Percentiles rank a stretch among this genome's conserved stretches.
Evolutionary conservation across 2,888 invertebrate genomes (phyloP).

Genomic region (Pardosa pseudoannulata): DNA sequence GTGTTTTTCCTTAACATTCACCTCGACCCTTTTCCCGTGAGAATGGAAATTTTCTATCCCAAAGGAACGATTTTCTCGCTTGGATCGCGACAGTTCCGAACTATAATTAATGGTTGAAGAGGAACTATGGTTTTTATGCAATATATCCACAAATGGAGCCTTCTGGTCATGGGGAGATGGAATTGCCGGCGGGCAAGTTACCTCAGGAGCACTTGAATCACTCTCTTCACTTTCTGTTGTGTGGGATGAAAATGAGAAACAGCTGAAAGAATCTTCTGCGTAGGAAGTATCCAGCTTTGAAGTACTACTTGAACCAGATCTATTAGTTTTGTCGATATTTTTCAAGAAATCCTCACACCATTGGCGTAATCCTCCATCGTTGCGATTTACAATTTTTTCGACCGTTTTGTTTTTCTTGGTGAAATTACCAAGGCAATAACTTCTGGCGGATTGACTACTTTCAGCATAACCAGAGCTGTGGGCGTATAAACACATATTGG

Average conservation of each 20-base stretch:
- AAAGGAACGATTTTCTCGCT: not conserved
- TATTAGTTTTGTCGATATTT: not conserved
- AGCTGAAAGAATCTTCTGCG: not conserved
- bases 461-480: too few species aligned
- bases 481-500: too few species aligned
- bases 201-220: not conserved
- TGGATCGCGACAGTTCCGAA: too few species aligned
- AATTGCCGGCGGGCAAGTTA: too few species aligned
- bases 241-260: not conserved
- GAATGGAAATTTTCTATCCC: not conserved
- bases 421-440: too few species aligned
- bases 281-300: not conserved
- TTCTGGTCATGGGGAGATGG: too few species aligned
- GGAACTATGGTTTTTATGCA: too few species aligned
- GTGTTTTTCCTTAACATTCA: not conserved
- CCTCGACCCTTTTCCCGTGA: not conserved
- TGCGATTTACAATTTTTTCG: too few species aligned
- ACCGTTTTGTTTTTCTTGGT: too few species aligned
- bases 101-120: too few species aligned
- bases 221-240: not conserved
- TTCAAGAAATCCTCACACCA: not conserved
- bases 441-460: too few species aligned
- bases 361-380: not conserved
- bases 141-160: too few species aligned
- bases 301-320: not conserved